Conservation (phyloP, 2,113 vertebrate genomes). For the Gnathonemus longibarbis region DNA sequence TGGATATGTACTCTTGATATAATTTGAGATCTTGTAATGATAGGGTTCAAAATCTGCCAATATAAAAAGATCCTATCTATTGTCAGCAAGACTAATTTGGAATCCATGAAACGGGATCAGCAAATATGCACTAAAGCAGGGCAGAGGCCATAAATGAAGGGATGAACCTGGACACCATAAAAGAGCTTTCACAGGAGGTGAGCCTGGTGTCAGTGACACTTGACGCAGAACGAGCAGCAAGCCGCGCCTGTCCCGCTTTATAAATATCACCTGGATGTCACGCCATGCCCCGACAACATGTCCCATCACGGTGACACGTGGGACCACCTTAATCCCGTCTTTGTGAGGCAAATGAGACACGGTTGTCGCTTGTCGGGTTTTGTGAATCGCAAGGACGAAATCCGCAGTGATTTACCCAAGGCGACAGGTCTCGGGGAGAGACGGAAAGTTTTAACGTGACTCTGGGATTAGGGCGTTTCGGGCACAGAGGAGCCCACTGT, state of each 20-base stretch:
- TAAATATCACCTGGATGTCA: constrained; percentile 70
- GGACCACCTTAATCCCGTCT: constrained; percentile 79
- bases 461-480: constrained; percentile 60
- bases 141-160: not conserved
- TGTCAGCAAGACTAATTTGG: not conserved
- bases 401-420: constrained; percentile 83
- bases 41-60: not conserved
- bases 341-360: constrained; percentile 78
- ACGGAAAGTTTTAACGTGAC: constrained; percentile 50
- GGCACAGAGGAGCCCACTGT: constrained; percentile 54
- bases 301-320: constrained; percentile 84
- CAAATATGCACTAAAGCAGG: not conserved
- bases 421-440: constrained; percentile 72
- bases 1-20: constrained; percentile 3
- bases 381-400: constrained; percentile 76
- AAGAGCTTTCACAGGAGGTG: not conserved
- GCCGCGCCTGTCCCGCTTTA: constrained; percentile 58
- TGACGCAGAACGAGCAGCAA: constrained; percentile 54
- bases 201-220: constrained; percentile 39
- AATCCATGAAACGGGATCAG: not conserved
- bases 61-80: not conserved
- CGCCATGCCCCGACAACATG: constrained; percentile 69
- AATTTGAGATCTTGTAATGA: not conserved
- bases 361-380: constrained; percentile 74
- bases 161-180: not conserved